Base-by-base conservation (phyloP, 2,888 invertebrate genomes). In the Rutpela maculata region DNA sequence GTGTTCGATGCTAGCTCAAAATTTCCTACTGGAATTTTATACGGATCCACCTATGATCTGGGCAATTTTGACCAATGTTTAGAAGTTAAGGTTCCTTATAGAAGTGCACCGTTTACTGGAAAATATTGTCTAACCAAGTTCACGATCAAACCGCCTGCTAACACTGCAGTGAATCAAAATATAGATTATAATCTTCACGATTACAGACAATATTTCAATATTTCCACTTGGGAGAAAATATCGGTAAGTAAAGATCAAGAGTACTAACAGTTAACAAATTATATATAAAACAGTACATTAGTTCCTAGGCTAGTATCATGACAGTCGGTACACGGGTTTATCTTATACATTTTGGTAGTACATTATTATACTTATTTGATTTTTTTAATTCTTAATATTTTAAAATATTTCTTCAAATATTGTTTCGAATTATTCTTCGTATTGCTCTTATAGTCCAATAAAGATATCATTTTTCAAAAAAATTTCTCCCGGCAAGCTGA, bases 61-160 rank as follows among this genome's bases (percentile, higher is more conserved):
- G 95, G 94, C 0, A 94, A 94, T 88, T 95, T 93, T 84, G 94
- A 94, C 86, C 93, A 95, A 88, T 95, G 94, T 83, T 88, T 94
- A 15, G 83, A 87, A 76, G 87, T 89, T 55, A 80, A 80, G 66
- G 83, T 85, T 18, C 79, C 83, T 19, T 69, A 81, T 3, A 74
- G 78, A 2, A 69, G 80, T 10, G 74, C 81, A 11, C 87, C 88
- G 17, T 91, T 93, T 57, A 87, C 89, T 50, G 93, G 93, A 0
- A 92, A 94, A 86, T 94, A 94, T 85, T 94, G 94, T 86, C 90
- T 93, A 38, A 92, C 92, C 0, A 92, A 92, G 82, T 89, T 92
- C 17, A 87, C 86, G 69, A 86, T 91, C 50, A 84, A 89, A 57
- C 84, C 85, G 11, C 79, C 83, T 9, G 67, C 79, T 70, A 22